phyloP scores from a whole-genome alignment of 1,140 invertebrate genomes.

The Heliothis virescens region DNA sequence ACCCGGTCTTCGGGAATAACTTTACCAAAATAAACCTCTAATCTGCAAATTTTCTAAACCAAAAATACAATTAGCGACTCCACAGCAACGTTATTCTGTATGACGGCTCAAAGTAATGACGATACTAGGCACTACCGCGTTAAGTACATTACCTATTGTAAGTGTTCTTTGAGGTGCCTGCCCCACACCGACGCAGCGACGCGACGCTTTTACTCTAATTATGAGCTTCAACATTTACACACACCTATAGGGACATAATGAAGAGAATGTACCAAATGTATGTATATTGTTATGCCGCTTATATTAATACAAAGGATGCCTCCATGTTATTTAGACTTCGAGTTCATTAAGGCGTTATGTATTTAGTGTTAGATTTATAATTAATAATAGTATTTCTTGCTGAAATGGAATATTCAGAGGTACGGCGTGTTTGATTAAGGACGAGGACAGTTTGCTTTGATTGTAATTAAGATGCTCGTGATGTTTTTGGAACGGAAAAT shows the following conservation, averaged over 20 bases:
- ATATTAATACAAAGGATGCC: conserved; percentile 39
- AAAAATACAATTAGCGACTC: conserved; percentile 56
- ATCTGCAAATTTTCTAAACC: neutral
- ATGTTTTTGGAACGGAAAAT: no score
- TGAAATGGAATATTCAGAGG: neutral
- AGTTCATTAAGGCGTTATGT: conserved; percentile 29
- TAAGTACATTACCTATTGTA: conserved; percentile 85
- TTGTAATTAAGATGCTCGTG: no score
- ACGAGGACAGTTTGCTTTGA: no score
- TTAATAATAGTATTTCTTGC: conserved; percentile 1
- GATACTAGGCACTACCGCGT: conserved; percentile 74
- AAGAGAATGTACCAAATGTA: conserved; percentile 27
- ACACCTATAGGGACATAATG: conserved; percentile 44
- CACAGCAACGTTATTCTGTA: conserved; percentile 60
- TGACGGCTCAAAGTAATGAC: conserved; percentile 76
- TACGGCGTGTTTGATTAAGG: neutral
- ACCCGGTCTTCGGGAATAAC: neutral
- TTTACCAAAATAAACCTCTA: neutral
- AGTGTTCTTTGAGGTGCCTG: conserved; percentile 81
- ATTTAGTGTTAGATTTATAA: conserved; percentile 28
- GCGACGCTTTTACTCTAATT: conserved; percentile 83
- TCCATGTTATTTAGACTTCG: conserved; percentile 33
- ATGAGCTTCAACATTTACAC: conserved; percentile 70
- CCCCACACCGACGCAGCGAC: conserved; percentile 64
- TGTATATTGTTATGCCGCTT: conserved; percentile 23